Percentiles rank a stretch among this genome's conserved stretches.
These are phyloP conservation scores for Drosophila aldrichi DNA, from an alignment of 2,888 invertebrate species.

Conservation along the genomic window DNA sequence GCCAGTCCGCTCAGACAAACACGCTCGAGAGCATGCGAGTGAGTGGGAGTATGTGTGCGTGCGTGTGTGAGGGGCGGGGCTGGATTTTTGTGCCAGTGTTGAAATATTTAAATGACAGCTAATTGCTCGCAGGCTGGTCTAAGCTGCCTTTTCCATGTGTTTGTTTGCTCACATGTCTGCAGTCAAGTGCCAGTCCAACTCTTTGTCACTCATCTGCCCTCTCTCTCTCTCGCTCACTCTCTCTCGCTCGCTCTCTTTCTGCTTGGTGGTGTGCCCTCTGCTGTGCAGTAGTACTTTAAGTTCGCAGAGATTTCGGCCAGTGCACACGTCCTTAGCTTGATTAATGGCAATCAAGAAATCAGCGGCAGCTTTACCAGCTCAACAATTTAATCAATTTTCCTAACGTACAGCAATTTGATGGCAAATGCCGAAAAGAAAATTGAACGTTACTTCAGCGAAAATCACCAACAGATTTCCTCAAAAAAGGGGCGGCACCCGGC, in stretches of 20 bases:
- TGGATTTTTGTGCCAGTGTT: constrained; percentile 67
- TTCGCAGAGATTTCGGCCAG: constrained; percentile 45
- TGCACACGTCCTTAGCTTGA: constrained; percentile 66
- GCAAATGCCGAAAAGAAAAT: constrained; percentile 59
- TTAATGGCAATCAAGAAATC: constrained; percentile 77
- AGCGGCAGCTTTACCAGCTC: constrained; percentile 54
- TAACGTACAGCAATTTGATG: constrained; percentile 73
- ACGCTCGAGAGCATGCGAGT: constrained; percentile 20
- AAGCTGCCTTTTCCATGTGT: constrained; percentile 34
- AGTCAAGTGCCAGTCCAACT: constrained; percentile 37
- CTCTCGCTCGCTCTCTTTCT: neutral
- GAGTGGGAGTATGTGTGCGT: neutral
- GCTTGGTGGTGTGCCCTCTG: neutral
- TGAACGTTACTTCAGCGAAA: constrained; percentile 59
- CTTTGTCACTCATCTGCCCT: neutral
- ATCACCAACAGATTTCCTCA: constrained; percentile 62
- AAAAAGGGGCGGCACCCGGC: constrained; percentile 5
- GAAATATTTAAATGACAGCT: constrained; percentile 81
- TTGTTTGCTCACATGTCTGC: constrained; percentile 74
- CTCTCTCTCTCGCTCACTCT: neutral
- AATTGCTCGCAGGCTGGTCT: constrained; percentile 64
- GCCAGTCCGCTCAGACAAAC: constrained; percentile 37
- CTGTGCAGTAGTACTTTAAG: constrained; percentile 31
- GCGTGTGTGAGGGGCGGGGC: constrained; percentile 1
- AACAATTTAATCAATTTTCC: constrained; percentile 82